These are phyloP conservation scores for Chiropotes sagulatus DNA, from an alignment of 2,797 vertebrate genomes.

Conservation along the genomic window DNA sequence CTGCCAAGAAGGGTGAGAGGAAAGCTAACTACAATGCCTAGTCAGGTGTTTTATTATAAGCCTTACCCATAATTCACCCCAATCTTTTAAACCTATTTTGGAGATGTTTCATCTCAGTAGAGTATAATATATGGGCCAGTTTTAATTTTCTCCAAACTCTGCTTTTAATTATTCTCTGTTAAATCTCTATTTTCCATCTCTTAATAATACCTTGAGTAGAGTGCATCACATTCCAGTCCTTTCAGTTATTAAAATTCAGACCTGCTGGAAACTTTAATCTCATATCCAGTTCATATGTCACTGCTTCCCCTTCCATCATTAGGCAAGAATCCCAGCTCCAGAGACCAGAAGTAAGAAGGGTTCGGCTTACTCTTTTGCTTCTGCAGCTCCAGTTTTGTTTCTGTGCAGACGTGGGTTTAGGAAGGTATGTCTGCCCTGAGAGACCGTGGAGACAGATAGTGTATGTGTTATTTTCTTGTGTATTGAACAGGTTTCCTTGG, in stretches of 20 bases:
- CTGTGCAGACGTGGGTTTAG: too few species aligned
- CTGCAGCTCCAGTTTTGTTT: background rate
- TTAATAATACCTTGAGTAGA: background rate
- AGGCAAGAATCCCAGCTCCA: background rate
- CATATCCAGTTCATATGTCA: background rate
- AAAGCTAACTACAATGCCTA: background rate
- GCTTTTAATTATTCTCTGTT: background rate
- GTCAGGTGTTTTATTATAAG: background rate
- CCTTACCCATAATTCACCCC: background rate
- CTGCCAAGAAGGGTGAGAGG: background rate
- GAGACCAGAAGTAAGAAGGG: background rate
- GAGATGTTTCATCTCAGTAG: background rate
- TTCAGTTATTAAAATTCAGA: background rate
- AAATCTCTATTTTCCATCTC: background rate
- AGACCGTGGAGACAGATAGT: fast-evolving
- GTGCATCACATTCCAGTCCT: background rate
- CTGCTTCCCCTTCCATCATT: background rate
- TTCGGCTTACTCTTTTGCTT: background rate
- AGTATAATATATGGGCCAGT: background rate
- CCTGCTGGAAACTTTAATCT: background rate
- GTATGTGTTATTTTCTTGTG: background rate
- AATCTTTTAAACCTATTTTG: background rate
- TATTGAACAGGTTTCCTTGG: background rate
- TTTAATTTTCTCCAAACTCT: slow-evolving; percentile 18
- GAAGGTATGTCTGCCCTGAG: background rate